A percentile compares a stretch with the other conserved stretches of the same genome.
Evolutionary conservation across 2,797 vertebrate genomes (phyloP).

Genomic region (Tokudaia tokunoshimensis): DNA sequence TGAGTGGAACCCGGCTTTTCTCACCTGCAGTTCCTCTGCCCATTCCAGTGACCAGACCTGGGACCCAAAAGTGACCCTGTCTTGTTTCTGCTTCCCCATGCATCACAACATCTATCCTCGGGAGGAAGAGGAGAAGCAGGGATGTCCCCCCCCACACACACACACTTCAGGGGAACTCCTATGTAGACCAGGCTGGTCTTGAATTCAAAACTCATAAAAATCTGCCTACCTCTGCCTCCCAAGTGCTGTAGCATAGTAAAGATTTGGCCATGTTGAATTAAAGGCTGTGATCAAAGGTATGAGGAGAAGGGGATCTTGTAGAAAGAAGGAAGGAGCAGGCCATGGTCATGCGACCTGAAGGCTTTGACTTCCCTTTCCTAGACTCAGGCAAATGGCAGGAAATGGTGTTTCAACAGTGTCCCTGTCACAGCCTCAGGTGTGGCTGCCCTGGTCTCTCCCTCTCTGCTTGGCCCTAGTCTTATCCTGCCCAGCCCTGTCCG

Average conservation of each 20-base stretch:
- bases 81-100: background rate
- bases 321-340: background rate
- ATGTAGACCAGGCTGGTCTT: background rate
- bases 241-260: background rate
- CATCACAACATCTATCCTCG: background rate
- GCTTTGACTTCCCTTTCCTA: constrained; percentile 69
- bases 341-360: background rate
- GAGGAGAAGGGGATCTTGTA: background rate
- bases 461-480: background rate
- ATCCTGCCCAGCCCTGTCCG: background rate
- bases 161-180: no score
- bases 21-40: background rate
- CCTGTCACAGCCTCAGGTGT: background rate
- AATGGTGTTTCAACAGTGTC: background rate
- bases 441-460: background rate
- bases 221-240: background rate
- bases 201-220: background rate
- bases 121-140: background rate
- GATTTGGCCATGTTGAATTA: background rate
- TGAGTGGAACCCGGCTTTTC: background rate
- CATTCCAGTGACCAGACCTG: background rate
- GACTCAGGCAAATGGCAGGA: background rate
- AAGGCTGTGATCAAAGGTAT: background rate
- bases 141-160: fast-evolving
- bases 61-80: background rate